phyloP scores from a whole-genome alignment of 1,140 invertebrate genomes.

The Sminthurides bifidus region DNA sequence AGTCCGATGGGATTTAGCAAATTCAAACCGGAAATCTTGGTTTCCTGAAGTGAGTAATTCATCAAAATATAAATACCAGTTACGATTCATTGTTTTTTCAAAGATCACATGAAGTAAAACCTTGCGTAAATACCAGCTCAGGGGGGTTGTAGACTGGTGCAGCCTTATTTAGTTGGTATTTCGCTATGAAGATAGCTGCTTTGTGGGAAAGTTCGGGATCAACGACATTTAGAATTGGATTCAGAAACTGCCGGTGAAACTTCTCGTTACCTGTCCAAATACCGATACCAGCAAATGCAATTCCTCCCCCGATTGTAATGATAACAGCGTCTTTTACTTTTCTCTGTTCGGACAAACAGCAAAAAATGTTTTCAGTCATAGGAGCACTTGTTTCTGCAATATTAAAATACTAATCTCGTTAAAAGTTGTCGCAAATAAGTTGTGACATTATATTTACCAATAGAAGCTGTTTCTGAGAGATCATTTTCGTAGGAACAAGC shows the following conservation, averaged over 20 bases:
- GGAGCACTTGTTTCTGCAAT: background rate
- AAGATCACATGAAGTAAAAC: background rate
- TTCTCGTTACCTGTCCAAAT: slow-evolving; percentile 59
- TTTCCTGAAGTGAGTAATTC: slow-evolving; percentile 42
- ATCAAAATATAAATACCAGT: background rate
- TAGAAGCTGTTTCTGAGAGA: slow-evolving; percentile 3
- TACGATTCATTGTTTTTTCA: background rate
- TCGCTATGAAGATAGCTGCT: slow-evolving; percentile 55
- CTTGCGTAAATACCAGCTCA: slow-evolving; percentile 44
- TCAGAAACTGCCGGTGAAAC: slow-evolving; percentile 58
- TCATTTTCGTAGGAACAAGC: slow-evolving; percentile 6
- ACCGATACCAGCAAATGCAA: slow-evolving; percentile 49
- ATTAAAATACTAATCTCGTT: too few relatives aligned
- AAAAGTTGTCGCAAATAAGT: too few relatives aligned
- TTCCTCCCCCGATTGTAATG: slow-evolving; percentile 46
- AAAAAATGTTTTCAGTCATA: slow-evolving; percentile 19
- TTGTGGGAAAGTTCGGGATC: slow-evolving; percentile 70
- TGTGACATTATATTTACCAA: background rate
- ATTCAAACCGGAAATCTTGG: slow-evolving; percentile 53
- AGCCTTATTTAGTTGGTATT: slow-evolving; percentile 56
- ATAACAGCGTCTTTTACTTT: slow-evolving; percentile 41
- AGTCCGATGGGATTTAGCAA: slow-evolving; percentile 86
- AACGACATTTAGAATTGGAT: slow-evolving; percentile 54
- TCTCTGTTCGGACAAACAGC: too few relatives aligned
- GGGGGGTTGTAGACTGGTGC: slow-evolving; percentile 41